phyloP scores from a whole-genome alignment of 2,797 vertebrate species.

The Anisognathus igniventris region DNA sequence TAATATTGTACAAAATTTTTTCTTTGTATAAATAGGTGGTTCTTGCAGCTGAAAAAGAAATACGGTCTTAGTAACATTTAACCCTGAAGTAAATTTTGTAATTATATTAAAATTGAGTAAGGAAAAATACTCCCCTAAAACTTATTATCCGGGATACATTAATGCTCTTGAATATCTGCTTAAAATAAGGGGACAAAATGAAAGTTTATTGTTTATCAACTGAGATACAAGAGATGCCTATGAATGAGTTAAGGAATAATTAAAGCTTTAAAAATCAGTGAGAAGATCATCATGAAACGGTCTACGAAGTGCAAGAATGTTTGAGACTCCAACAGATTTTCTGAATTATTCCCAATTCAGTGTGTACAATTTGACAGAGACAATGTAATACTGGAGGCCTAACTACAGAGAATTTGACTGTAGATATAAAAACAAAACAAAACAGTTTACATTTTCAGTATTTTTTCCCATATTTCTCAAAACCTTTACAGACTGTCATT shows the following conservation, averaged over 20 bases:
- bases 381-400: not conserved
- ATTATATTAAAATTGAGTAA: not conserved
- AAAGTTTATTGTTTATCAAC: not conserved
- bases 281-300: not conserved
- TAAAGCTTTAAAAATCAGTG: not conserved
- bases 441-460: rapidly evolving
- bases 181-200: rapidly evolving
- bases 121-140: not conserved
- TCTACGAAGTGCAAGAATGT: not conserved
- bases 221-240: not conserved
- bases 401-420: not conserved
- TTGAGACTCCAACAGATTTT: not conserved
- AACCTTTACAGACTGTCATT: not conserved
- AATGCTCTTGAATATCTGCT: not conserved
- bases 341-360: not conserved
- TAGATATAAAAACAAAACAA: not conserved
- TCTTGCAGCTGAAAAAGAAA: not conserved
- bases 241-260: not conserved
- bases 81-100: not conserved
- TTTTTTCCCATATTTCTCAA: not conserved
- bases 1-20: not conserved
- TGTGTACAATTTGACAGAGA: not conserved
- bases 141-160: not conserved
- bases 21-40: not conserved
- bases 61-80: not conserved